Evolutionary conservation across 2,797 vertebrate species (phyloP), one percentile per base, ranked within the genome.

Genomic region (Mus caroli): DNA sequence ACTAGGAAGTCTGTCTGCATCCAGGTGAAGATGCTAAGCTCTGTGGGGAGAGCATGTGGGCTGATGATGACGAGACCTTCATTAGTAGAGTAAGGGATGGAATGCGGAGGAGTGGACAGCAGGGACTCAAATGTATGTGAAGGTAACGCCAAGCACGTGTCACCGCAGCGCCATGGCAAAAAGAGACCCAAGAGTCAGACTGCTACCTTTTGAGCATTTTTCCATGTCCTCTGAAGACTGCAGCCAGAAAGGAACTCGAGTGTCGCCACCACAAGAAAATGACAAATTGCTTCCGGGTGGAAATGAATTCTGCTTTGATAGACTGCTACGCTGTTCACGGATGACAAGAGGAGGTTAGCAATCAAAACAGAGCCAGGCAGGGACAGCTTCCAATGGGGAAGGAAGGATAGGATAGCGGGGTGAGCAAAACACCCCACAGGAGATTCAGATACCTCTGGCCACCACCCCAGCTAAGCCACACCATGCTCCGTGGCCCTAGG

Each of bases 211-310:
- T 64, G 99, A 99, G 98, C 99, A 99, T 97, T 99, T 99, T 97
- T 99, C 99, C 99, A 99, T 99, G 97, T 99, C 99, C 17, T 99
- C 99, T 69, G 99, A 99, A 91, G 99, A 99, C 98, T 99, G 99
- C 7, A 99, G 98, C 99, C 99, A 99, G 87, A 99, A 98, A 0
- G 99, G 98, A 79, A 99, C 98, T 95, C 99, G 99, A 58, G 99
- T 98, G 95, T 99, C 99, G 83, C 98, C 99, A 97, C 97, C 98
- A 97, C 99, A 99, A 97, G 98, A 98, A 92, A 98, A 98, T 0
- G 99, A 99, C 31, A 99, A 98, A 95, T 95, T 98, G 94, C 98
- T 99, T 88, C 99, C 98, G 37, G 98, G 92, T 97, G 99, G 99
- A 52, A 99, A 97, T 0, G 99, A 99, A 94, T 98, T 99, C 98